phyloP scores from a whole-genome alignment of 2,888 invertebrate genomes.

The Hypena proboscidalis region DNA sequence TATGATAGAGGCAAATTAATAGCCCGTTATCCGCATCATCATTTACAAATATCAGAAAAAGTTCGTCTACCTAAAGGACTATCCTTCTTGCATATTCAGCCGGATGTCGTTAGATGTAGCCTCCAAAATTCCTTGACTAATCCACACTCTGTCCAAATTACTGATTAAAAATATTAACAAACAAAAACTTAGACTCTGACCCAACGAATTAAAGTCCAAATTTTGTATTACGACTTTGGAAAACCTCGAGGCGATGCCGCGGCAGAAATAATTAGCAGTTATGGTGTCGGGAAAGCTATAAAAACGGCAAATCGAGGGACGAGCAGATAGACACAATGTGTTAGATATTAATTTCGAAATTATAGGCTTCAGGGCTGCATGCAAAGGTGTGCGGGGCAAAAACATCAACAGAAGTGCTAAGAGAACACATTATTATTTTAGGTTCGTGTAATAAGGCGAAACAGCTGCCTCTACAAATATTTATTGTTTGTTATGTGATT shows the following conservation, averaged over 20 bases:
- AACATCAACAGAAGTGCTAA: constrained; percentile 82
- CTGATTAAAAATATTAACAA: constrained; percentile 44
- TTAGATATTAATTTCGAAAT: constrained; percentile 84
- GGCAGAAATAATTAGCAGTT: constrained; percentile 73
- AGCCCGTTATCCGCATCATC: neutral
- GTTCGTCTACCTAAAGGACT: neutral
- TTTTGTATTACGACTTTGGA: constrained; percentile 40
- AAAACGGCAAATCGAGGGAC: constrained; percentile 77
- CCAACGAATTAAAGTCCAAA: constrained; percentile 41
- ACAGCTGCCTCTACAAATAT: constrained; percentile 83
- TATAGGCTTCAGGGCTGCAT: constrained; percentile 69
- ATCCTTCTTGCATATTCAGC: constrained; percentile 29
- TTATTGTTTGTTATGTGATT: constrained; percentile 70
- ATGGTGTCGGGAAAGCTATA: constrained; percentile 74
- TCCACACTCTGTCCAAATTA: constrained; percentile 46
- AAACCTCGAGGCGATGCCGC: constrained; percentile 64
- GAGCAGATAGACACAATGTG: constrained; percentile 81
- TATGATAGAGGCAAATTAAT: too few relatives aligned
- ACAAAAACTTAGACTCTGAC: constrained; percentile 37
- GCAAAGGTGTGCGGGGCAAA: constrained; percentile 76
- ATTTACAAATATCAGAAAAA: neutral
- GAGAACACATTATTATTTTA: constrained; percentile 77
- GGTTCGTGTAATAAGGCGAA: constrained; percentile 71
- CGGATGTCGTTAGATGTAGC: constrained; percentile 33
- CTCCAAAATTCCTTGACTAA: constrained; percentile 43